Evolutionary conservation across 2,797 vertebrate genomes (phyloP), one percentile per base, ranked within the genome.

Genomic region (Lerista edwardsae): DNA sequence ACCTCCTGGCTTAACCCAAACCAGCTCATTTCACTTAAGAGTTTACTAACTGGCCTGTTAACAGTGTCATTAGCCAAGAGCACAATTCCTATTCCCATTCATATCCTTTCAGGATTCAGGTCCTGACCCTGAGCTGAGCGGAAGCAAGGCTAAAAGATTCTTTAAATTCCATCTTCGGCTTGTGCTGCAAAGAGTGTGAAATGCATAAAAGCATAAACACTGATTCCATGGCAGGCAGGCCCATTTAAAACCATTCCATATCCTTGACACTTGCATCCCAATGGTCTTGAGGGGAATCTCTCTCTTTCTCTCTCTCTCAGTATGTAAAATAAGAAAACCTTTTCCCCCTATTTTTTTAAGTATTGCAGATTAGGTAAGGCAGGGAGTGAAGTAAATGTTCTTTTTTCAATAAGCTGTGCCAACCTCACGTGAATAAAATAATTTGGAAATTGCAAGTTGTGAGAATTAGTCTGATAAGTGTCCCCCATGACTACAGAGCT

Each of bases 41-140:
- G 62, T 55, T 72, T 64, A 21, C n/a, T 75, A 79, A 74, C 75
- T 17, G 36, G 23, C 21, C 55, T 31, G 34, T 61, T 75, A 51
- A 19, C 39, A 67, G 17, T 34, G 25, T 71, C 47, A 59, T 64
- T 47, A 67, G 80, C 39, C 29, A 55, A 61, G 59, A 57, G 75
- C 65, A 73, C 39, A 15, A 41, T 29, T 84, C 55, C 78, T 41
- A 6, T 67, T 57, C 77, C 67, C 82, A 57, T 87, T 71, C 65
- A 34, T 17, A 29, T 47, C 27, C 62, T 75, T 64, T 75, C 12
- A 23, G 11, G 71, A 80, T 72, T 75, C 39, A 36, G 65, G 64
- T 71, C 47, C 27, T 80, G 71, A 83, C 59, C 71, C 55, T 34
- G 2, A 12, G 0, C 25, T 57, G 68, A 71, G 29, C n/a, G 25